These are phyloP conservation scores for Dicrurus megarhynchus DNA, from an alignment of 2,113 vertebrate species.

Conservation along the genomic window DNA sequence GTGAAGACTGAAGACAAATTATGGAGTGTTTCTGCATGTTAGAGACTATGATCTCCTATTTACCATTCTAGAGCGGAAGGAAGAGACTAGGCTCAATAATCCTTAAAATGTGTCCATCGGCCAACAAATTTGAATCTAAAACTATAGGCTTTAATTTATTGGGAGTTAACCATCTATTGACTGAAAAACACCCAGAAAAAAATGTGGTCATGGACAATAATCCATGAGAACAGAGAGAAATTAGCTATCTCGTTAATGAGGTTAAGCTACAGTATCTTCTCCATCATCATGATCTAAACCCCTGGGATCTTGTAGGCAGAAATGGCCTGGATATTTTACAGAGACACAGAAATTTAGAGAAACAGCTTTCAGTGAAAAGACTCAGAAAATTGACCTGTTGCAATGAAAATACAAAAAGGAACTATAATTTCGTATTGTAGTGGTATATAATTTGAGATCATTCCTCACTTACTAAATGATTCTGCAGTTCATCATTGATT, in stretches of 20 bases:
- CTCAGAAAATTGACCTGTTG: not conserved
- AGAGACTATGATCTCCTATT: not conserved
- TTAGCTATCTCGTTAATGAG: not conserved
- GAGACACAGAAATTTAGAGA: not conserved
- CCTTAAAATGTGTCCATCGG: not conserved
- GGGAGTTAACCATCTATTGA: not conserved
- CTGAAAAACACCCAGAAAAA: not conserved
- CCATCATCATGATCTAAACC: not conserved
- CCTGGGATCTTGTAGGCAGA: not conserved
- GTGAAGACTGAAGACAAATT: not conserved
- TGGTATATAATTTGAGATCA: not conserved
- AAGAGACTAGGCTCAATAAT: not conserved
- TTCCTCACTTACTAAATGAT: not conserved
- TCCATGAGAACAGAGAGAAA: not conserved
- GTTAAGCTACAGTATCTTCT: not conserved
- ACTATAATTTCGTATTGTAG: not conserved
- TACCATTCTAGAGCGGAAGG: not conserved
- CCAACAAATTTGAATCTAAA: not conserved
- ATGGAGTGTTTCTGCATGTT: not conserved
- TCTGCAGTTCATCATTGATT: not conserved
- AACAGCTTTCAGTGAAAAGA: not conserved
- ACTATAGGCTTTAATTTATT: not conserved
- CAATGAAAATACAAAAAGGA: not conserved
- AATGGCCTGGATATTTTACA: not conserved
- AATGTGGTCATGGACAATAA: not conserved